Evolutionary conservation across 1,140 invertebrate genomes (phyloP).

Genomic region (Drosophila ficusphila): DNA sequence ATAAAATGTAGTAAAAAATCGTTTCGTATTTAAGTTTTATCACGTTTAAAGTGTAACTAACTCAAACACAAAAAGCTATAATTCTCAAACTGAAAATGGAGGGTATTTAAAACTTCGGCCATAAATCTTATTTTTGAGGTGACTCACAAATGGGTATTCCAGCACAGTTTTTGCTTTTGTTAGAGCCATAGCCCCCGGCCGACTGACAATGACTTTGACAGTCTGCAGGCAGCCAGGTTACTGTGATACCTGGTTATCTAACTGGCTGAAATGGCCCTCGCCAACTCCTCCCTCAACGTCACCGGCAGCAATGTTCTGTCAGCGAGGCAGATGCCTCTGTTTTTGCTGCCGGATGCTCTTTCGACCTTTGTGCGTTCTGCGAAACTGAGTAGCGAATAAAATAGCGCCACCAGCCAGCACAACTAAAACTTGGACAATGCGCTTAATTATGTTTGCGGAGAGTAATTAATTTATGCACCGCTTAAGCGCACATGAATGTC

Average conservation of each 20-base stretch:
- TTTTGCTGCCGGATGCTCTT: conserved; percentile 28
- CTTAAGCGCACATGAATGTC: conserved; percentile 13
- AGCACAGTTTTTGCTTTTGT: conserved; percentile 1
- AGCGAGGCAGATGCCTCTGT: conserved; percentile 18
- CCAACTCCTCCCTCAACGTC: conserved; percentile 60
- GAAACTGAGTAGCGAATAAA: conserved; percentile 43
- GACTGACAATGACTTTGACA: conserved; percentile 26
- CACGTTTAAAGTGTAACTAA: too few relatives aligned
- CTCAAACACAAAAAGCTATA: neutral
- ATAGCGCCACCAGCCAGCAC: conserved; percentile 14
- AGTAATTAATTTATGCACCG: conserved; percentile 37
- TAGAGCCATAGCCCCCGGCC: conserved; percentile 13
- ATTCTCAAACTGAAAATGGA: too few relatives aligned
- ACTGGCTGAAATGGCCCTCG: conserved; percentile 6
- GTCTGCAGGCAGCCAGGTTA: conserved; percentile 7
- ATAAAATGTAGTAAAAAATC: too few relatives aligned
- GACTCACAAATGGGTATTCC: neutral
- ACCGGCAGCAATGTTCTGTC: conserved; percentile 54
- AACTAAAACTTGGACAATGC: conserved; percentile 31
- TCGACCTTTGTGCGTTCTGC: conserved; percentile 30
- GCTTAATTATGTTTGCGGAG: conserved; percentile 27
- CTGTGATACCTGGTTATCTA: conserved; percentile 9
- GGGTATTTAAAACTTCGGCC: neutral
- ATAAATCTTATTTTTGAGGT: too few relatives aligned
- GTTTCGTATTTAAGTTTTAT: too few relatives aligned